Percentiles rank a stretch among this genome's conserved stretches.
Evolutionary conservation across 2,888 invertebrate species (phyloP).

Genomic region (Agrochola litura): DNA sequence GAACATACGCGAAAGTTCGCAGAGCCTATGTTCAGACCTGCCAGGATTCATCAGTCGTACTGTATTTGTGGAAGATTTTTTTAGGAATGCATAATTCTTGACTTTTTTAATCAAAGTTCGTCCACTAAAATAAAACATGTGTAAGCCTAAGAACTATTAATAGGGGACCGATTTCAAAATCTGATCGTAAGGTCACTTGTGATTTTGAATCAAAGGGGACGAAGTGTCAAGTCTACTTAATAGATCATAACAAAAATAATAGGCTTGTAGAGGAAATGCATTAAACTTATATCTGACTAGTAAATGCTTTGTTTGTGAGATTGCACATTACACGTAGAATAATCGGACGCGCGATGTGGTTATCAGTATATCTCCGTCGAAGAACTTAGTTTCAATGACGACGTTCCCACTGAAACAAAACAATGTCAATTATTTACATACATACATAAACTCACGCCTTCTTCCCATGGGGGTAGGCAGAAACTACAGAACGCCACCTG

Average conservation of each 20-base stretch:
- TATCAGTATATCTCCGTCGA: constrained; percentile 97
- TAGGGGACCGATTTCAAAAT: constrained; percentile 40
- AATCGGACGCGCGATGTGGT: constrained; percentile 98
- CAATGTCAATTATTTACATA: background rate
- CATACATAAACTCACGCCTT: too few relatives aligned
- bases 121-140: constrained; percentile 11
- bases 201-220: constrained; percentile 49
- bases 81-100: constrained; percentile 39
- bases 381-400: constrained; percentile 99
- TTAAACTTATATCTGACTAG: constrained; percentile 74
- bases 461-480: too few relatives aligned
- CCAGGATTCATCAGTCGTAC: background rate
- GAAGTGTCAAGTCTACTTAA: background rate
- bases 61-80: background rate
- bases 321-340: constrained; percentile 95
- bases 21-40: background rate
- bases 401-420: constrained; percentile 96
- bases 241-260: constrained; percentile 30
- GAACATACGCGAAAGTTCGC: background rate
- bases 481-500: too few relatives aligned
- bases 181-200: constrained; percentile 67
- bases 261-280: constrained; percentile 55
- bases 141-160: constrained; percentile 27
- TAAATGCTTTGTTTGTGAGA: constrained; percentile 70
- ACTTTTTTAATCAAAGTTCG: constrained; percentile 11